These are phyloP conservation scores for Megaustenia siamemsis DNA, from an alignment of 2,888 invertebrate species.

Conservation along the genomic window DNA sequence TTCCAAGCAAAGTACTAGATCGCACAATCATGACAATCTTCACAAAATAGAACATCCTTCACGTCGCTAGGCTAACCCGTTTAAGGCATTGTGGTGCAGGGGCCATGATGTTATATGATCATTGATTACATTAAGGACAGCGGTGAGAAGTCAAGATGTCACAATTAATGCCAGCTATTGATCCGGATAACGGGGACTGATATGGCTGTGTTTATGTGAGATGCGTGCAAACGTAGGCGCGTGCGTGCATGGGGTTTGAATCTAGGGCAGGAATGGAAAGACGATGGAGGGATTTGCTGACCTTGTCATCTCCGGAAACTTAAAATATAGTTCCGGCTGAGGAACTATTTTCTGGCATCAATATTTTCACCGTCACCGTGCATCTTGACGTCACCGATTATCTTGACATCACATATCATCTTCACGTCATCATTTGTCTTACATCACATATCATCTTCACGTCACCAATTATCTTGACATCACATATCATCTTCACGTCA, in stretches of 20 bases:
- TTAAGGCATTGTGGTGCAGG: not conserved
- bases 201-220: not conserved
- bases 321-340: too few relatives aligned
- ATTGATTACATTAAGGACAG: not conserved
- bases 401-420: too few relatives aligned
- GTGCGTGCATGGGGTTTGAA: slow-evolving; percentile 1
- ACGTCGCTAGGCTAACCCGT: not conserved
- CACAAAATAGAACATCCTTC: not conserved
- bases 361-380: too few relatives aligned
- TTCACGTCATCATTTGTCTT: too few relatives aligned
- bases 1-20: not conserved
- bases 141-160: not conserved
- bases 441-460: too few relatives aligned
- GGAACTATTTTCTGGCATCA: too few relatives aligned
- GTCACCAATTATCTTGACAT: too few relatives aligned
- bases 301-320: too few relatives aligned
- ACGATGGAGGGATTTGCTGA: not conserved
- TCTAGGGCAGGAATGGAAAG: not conserved
- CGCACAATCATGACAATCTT: slow-evolving; percentile 7
- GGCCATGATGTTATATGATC: not conserved
- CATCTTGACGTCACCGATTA: too few relatives aligned
- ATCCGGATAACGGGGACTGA: not conserved
- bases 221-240: not conserved
- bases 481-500: too few relatives aligned
- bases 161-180: not conserved